These are phyloP conservation scores for Acronicta psi DNA, from an alignment of 2,888 invertebrate genomes.

Conservation along the genomic window DNA sequence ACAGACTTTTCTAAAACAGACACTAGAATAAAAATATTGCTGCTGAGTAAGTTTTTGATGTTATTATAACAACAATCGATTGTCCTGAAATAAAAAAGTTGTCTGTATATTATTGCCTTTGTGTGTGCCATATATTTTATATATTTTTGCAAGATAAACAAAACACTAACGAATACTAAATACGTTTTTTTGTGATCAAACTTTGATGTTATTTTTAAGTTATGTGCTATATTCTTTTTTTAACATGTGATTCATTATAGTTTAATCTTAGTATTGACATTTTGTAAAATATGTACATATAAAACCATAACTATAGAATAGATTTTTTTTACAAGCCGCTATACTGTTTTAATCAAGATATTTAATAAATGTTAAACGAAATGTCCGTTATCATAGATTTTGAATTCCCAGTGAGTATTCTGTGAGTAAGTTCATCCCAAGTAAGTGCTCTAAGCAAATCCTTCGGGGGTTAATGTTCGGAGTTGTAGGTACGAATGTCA, in stretches of 20 bases:
- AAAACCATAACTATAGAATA: constrained; percentile 66
- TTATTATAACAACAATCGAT: no score
- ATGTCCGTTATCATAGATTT: constrained; percentile 52
- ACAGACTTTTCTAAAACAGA: no score
- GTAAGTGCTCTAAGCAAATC: constrained; percentile 44
- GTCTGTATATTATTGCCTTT: no score
- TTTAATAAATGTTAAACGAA: constrained; percentile 57
- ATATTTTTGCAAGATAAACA: no score
- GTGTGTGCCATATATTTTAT: no score
- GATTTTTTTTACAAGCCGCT: constrained; percentile 78
- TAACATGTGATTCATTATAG: constrained; percentile 34
- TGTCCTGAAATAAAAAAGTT: no score
- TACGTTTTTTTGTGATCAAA: constrained; percentile 38
- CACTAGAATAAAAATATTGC: no score
- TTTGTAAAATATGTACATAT: constrained; percentile 84
- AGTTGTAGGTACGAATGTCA: constrained; percentile 38
- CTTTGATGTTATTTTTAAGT: constrained; percentile 30
- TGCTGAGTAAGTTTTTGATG: no score
- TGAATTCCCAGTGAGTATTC: constrained; percentile 45
- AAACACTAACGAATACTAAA: no score
- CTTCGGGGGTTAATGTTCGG: constrained; percentile 30
- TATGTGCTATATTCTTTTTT: constrained; percentile 17
- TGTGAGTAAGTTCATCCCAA: constrained; percentile 36
- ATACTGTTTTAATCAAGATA: constrained; percentile 55
- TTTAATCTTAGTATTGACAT: constrained; percentile 39